These are phyloP conservation scores for Alviniconcha marisindica DNA, from an alignment of 1,140 invertebrate species.

Conservation along the genomic window DNA sequence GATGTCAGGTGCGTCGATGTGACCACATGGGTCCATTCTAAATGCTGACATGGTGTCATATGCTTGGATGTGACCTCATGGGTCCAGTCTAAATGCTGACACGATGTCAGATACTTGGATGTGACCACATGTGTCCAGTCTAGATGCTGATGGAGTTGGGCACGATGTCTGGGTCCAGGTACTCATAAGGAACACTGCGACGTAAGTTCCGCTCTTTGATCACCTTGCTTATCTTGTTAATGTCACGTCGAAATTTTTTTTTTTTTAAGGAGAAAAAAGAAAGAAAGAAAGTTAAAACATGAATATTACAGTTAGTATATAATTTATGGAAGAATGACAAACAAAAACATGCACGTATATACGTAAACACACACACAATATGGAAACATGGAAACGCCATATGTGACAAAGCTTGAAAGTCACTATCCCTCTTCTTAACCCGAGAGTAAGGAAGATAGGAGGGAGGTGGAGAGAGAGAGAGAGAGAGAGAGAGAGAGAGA, in stretches of 20 bases:
- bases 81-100: too few species aligned
- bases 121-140: too few species aligned
- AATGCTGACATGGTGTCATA: too few species aligned
- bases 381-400: too few species aligned
- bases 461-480: too few species aligned
- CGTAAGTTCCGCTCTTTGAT: slow-evolving; percentile 72
- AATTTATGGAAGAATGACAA: not conserved
- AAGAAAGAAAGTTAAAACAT: slow-evolving; percentile 2
- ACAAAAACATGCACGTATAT: not conserved
- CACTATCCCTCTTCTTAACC: too few species aligned
- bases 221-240: slow-evolving; percentile 68
- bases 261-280: slow-evolving; percentile 52
- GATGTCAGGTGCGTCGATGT: slow-evolving; percentile 66
- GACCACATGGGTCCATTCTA: too few species aligned
- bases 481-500: too few species aligned
- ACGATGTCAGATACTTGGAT: not conserved
- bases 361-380: too few species aligned
- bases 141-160: slow-evolving; percentile 77
- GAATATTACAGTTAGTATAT: not conserved
- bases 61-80: too few species aligned
- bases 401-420: too few species aligned
- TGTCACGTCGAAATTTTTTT: slow-evolving; percentile 74
- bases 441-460: too few species aligned
- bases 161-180: slow-evolving; percentile 76
- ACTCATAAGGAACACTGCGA: slow-evolving; percentile 69